Conservation (phyloP, 2,113 vertebrate genomes). For the Odocoileus virginianus region DNA sequence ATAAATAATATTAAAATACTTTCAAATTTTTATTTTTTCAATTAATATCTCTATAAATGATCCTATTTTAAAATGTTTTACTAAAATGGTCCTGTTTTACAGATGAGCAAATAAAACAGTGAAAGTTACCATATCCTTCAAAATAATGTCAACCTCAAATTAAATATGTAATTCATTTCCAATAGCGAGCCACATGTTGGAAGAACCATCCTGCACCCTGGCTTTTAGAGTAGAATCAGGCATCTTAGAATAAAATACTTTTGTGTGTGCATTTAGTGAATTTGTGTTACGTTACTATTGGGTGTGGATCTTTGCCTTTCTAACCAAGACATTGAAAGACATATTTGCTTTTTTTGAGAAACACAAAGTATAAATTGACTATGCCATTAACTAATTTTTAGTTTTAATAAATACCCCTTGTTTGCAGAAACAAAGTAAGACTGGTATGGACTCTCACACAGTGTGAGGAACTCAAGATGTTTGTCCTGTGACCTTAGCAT, state of each 20-base stretch:
- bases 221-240: not conserved
- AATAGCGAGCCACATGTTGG: not conserved
- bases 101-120: slow-evolving; percentile 2
- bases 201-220: not conserved
- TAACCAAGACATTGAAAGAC: not conserved
- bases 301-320: not conserved
- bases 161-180: not conserved
- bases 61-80: not conserved
- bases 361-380: not conserved
- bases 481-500: not conserved
- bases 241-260: not conserved
- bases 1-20: not conserved
- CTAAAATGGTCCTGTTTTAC: not conserved
- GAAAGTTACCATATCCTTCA: not conserved
- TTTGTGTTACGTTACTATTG: not conserved
- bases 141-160: not conserved
- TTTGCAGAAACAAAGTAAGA: not conserved
- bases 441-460: not conserved
- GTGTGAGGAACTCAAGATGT: not conserved
- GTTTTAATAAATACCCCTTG: not conserved
- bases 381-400: not conserved
- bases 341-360: not conserved
- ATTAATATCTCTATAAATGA: not conserved
- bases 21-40: not conserved
- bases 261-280: not conserved